Evolutionary conservation across 2,888 invertebrate genomes (phyloP).

Genomic region (Doris montereyensis): DNA sequence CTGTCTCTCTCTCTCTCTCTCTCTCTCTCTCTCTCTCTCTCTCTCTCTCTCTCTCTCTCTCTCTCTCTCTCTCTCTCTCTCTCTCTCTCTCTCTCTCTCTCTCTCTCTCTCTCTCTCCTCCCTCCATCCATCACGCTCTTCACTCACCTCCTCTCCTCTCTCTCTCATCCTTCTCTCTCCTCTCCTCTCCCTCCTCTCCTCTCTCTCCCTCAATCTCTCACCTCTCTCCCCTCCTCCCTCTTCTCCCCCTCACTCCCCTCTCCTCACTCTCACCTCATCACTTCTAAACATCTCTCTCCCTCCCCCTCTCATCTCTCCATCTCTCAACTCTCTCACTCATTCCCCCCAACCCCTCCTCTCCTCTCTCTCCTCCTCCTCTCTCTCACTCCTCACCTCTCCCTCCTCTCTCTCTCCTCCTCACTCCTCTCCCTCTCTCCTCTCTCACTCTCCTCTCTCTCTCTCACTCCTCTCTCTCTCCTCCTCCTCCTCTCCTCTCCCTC

Average conservation of each 20-base stretch:
- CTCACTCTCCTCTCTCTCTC: background rate
- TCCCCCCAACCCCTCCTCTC: background rate
- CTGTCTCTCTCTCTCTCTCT: conserved; percentile 14
- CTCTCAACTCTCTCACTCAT: background rate
- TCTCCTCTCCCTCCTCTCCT: background rate
- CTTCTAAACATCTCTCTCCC: background rate
- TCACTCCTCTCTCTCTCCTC: background rate
- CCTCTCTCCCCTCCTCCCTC: background rate
- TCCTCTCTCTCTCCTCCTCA: background rate
- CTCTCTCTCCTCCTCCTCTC: background rate
- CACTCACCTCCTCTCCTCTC: background rate
- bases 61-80: background rate
- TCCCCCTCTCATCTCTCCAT: background rate
- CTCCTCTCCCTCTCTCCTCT: background rate
- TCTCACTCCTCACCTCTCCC: background rate
- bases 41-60: conserved; percentile 27
- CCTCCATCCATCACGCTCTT: background rate
- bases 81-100: background rate
- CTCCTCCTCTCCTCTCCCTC: background rate
- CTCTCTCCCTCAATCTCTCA: background rate
- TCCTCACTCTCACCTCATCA: background rate
- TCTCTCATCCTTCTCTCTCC: background rate
- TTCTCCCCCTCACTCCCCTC: background rate
- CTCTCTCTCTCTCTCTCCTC: background rate
- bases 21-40: conserved; percentile 16